A percentile compares a stretch with the other conserved stretches of the same genome.
Evolutionary conservation across 2,113 vertebrate species (phyloP).

Genomic region (Hyperoodon ampullatus): DNA sequence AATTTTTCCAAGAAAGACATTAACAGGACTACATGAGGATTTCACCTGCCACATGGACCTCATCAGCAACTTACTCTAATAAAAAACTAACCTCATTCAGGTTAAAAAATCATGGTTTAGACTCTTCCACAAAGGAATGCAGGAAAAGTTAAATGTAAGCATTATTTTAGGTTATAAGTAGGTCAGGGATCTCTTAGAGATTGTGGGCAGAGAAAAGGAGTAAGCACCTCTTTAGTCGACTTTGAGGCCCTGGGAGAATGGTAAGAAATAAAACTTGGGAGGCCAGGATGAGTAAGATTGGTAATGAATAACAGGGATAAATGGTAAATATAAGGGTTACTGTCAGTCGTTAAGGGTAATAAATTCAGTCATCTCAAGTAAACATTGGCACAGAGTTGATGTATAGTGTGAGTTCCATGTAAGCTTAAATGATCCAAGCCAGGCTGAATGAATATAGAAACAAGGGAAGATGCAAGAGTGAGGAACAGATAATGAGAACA

Average conservation of each 20-base stretch:
- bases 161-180: constrained; percentile 13
- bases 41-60: background rate
- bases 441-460: background rate
- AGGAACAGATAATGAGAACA: background rate
- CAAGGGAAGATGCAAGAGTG: background rate
- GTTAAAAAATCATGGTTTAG: background rate
- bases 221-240: background rate
- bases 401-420: background rate
- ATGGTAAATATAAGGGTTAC: background rate
- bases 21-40: background rate
- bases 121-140: background rate
- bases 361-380: background rate
- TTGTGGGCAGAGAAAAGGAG: background rate
- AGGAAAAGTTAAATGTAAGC: background rate
- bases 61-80: background rate
- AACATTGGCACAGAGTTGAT: background rate
- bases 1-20: background rate
- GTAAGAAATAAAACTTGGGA: background rate
- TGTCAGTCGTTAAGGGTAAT: background rate
- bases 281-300: background rate
- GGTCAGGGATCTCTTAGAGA: background rate
- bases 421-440: background rate
- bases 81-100: background rate
- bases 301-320: background rate
- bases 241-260: background rate